These are phyloP conservation scores for Podiceps cristatus DNA, from an alignment of 2,113 vertebrate species.

Conservation along the genomic window DNA sequence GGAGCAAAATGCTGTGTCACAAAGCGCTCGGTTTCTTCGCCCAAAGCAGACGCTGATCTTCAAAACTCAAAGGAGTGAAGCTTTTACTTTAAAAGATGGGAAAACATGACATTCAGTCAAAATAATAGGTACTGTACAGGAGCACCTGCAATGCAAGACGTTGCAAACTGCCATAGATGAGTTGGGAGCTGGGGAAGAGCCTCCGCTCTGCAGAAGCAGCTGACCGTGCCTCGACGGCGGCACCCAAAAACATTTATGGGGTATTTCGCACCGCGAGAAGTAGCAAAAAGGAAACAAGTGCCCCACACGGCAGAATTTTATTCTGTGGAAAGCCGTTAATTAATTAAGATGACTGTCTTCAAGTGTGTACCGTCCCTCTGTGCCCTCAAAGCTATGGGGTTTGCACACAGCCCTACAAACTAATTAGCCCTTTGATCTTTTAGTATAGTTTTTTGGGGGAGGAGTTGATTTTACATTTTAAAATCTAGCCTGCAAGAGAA, in stretches of 20 bases:
- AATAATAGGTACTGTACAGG: fast-evolving
- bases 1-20: not conserved
- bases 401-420: not conserved
- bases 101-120: not conserved
- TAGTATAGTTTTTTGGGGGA: not conserved
- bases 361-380: not conserved
- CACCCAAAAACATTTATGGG: fast-evolving
- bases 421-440: conserved; percentile 15
- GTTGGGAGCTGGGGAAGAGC: not conserved
- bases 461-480: not conserved
- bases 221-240: fast-evolving
- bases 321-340: not conserved
- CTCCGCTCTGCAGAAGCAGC: fast-evolving
- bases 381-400: not conserved
- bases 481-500: not conserved
- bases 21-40: not conserved
- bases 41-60: not conserved
- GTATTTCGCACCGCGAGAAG: not conserved
- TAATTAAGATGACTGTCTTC: not conserved
- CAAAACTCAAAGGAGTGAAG: not conserved
- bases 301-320: not conserved
- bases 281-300: not conserved
- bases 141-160: fast-evolving
- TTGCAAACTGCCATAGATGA: fast-evolving
- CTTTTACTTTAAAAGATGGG: not conserved